These are phyloP conservation scores for Semnornis frantzii DNA, from an alignment of 2,113 vertebrate species.

Conservation along the genomic window DNA sequence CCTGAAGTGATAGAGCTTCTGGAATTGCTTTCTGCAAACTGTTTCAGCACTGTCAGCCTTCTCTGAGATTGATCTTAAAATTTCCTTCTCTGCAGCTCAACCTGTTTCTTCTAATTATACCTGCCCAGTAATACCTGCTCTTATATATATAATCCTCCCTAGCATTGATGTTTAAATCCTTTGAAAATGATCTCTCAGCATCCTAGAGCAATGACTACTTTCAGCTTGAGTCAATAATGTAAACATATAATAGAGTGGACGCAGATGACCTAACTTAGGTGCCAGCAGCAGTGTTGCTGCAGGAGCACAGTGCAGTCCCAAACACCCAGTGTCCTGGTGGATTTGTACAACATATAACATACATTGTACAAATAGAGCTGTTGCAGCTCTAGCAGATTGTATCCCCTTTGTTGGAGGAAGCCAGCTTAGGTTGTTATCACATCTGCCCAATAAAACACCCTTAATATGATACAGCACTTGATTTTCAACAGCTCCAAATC, in stretches of 20 bases:
- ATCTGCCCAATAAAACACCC: not conserved
- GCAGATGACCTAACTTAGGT: not conserved
- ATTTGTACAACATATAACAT: not conserved
- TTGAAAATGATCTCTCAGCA: not conserved
- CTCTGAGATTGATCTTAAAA: not conserved
- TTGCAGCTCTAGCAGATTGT: not conserved
- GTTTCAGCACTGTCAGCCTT: not conserved
- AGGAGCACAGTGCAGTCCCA: not conserved
- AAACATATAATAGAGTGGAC: not conserved
- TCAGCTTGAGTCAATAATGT: not conserved
- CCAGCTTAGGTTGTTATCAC: not conserved
- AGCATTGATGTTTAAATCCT: not conserved
- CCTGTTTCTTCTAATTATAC: slow-evolving; percentile 30
- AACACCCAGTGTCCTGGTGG: not conserved
- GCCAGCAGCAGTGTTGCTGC: not conserved
- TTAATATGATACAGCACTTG: not conserved
- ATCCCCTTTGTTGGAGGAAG: not conserved
- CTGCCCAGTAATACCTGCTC: not conserved
- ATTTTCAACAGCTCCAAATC: not conserved
- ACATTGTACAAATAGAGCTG: too few species aligned
- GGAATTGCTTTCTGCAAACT: not conserved
- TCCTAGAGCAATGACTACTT: not conserved
- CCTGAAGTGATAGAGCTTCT: not conserved
- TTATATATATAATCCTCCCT: not conserved
- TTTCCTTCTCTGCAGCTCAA: not conserved